Base-by-base conservation (phyloP, 2,888 invertebrate genomes). In the Aquatica leii region DNA sequence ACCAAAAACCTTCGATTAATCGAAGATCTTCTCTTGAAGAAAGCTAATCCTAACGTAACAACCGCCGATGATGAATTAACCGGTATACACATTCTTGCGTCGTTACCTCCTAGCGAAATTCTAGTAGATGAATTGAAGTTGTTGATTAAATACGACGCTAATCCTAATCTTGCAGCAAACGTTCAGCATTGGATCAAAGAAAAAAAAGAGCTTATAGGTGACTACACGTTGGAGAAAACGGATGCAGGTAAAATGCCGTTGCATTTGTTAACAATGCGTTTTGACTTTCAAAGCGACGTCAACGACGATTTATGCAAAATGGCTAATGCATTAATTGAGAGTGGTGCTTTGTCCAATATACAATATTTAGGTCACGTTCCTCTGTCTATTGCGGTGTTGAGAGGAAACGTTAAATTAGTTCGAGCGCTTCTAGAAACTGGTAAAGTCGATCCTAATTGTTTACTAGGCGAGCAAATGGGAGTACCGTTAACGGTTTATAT, bases 361-460 rank as follows among this genome's bases (percentile, higher is more conserved):
- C 69, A 67, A 5, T 81, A 78, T 70, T 69, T 82, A 34, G 81
- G 80, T 3, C 80, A 81, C 55, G 77, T 77, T 1, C 73, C 78
- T 1, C 68, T 82, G 50, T 76, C 80, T 2, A 59, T 82, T 21
- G 80, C 81, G 3, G 74, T 81, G 6, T 52, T 81, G 4, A 70
- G 74, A 55, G 79, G 78, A 11, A 81, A 79, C 65, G 51, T 68
- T 5, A 62, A 65, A 9, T 64, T 81, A 6, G 73, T 77, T 2
- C 63, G 74, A 56, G 61, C 59, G 12, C 62, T 80, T 6, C 58
- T 80, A 17, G 62, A 73, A 31, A 62, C 67, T 1, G 65, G 69
- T 40, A 49, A 60, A 15, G 71, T 77, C 17, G 68, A 80, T 69
- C 77, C 80, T 0, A 75, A 79, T 63, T 57, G 70, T 55, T 12